A percentile compares a stretch with the other conserved stretches of the same genome.
phyloP scores from a whole-genome alignment of 2,797 vertebrate species.

The Pantherophis vulpinus region DNA sequence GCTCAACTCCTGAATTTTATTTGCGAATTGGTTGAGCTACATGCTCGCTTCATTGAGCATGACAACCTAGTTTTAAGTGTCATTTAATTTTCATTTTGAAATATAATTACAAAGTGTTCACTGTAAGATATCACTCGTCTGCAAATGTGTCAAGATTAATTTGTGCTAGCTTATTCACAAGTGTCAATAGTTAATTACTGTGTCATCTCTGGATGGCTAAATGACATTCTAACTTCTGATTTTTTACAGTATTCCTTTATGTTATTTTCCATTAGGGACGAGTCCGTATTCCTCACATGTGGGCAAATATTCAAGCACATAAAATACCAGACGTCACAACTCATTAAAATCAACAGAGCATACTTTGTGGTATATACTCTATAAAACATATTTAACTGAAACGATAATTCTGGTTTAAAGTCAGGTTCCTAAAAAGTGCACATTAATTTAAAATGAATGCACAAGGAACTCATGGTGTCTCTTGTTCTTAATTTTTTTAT shows the following conservation, averaged over 20 bases:
- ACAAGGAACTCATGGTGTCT: slow-evolving; percentile 71
- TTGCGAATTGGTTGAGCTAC: slow-evolving; percentile 83
- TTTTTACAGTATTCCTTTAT: slow-evolving; percentile 80
- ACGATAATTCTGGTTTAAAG: slow-evolving; percentile 84
- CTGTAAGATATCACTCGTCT: slow-evolving; percentile 99
- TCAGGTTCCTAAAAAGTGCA: slow-evolving; percentile 74
- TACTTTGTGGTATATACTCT: slow-evolving; percentile 78
- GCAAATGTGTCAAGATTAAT: slow-evolving; percentile 99
- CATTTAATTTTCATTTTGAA: slow-evolving; percentile 99
- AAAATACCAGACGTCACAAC: slow-evolving; percentile 79
- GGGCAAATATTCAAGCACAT: slow-evolving; percentile 84
- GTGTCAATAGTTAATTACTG: slow-evolving; percentile 99
- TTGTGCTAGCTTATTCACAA: slow-evolving; percentile 99
- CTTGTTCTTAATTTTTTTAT: slow-evolving; percentile 76
- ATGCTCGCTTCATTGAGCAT: slow-evolving; percentile 93
- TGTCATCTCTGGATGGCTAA: slow-evolving; percentile 98
- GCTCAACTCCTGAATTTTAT: slow-evolving; percentile 79
- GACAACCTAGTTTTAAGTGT: slow-evolving; percentile 99
- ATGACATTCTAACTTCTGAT: slow-evolving; percentile 96
- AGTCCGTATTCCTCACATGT: slow-evolving; percentile 79
- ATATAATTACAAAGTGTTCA: slow-evolving; percentile 99
- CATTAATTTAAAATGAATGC: slow-evolving; percentile 75
- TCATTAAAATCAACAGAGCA: slow-evolving; percentile 84
- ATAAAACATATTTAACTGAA: slow-evolving; percentile 80
- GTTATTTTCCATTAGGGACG: slow-evolving; percentile 86